A percentile compares a stretch with the other conserved stretches of the same genome.
phyloP scores from a whole-genome alignment of 2,797 vertebrate species.

The Myripristis jacobus region DNA sequence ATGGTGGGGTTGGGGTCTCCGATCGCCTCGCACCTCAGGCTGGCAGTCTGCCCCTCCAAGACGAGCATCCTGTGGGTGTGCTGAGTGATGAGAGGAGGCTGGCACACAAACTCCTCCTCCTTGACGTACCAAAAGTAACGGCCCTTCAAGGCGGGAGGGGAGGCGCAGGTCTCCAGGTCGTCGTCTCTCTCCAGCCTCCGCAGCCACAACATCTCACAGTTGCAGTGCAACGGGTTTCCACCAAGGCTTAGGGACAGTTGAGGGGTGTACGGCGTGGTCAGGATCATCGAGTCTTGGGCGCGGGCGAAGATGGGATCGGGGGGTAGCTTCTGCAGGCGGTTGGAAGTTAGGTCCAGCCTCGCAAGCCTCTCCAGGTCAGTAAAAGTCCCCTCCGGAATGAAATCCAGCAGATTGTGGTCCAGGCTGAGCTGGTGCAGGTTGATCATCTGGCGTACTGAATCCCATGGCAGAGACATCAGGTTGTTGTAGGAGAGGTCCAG shows the following conservation, averaged over 20 bases:
- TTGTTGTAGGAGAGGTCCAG: slow-evolving; percentile 96
- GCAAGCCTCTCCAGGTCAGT: slow-evolving; percentile 90
- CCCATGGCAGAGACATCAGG: slow-evolving; percentile 89
- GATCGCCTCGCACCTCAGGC: slow-evolving; percentile 90
- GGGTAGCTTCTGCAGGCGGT: slow-evolving; percentile 92
- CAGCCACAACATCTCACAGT: slow-evolving; percentile 94
- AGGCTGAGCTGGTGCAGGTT: slow-evolving; percentile 95
- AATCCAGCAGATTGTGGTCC: slow-evolving; percentile 94
- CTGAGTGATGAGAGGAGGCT: slow-evolving; percentile 92
- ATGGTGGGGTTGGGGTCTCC: slow-evolving; percentile 92
- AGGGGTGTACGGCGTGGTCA: slow-evolving; percentile 87
- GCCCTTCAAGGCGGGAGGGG: slow-evolving; percentile 90
- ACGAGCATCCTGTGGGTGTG: slow-evolving; percentile 92
- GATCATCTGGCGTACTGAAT: slow-evolving; percentile 90
- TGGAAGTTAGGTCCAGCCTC: slow-evolving; percentile 93
- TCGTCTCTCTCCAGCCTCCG: slow-evolving; percentile 91
- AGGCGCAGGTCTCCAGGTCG: slow-evolving; percentile 96
- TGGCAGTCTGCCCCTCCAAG: slow-evolving; percentile 92
- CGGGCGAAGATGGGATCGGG: slow-evolving; percentile 92
- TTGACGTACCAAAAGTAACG: slow-evolving; percentile 93
- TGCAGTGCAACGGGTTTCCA: slow-evolving; percentile 94
- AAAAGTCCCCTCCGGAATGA: slow-evolving; percentile 94
- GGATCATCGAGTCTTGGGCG: slow-evolving; percentile 85
- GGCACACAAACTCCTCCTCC: slow-evolving; percentile 93
- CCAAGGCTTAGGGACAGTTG: slow-evolving; percentile 91